Base-by-base conservation (phyloP, 2,797 vertebrate genomes). In the Luscinia luscinia region DNA sequence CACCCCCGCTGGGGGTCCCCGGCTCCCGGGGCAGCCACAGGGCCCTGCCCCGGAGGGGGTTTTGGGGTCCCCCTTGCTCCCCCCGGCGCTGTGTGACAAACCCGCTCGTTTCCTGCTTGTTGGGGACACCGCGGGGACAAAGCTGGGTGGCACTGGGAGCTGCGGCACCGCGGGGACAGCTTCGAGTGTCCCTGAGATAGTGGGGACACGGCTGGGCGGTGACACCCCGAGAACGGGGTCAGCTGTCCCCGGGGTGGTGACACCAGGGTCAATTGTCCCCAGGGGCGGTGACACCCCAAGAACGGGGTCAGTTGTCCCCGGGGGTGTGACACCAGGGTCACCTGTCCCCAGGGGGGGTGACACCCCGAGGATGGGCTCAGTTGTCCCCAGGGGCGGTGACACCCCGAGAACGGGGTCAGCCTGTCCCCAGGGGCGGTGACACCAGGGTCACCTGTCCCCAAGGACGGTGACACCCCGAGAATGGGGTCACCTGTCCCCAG, bases 131-230 rank as follows among this genome's bases (percentile, higher is more conserved):
- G 0, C 0, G 64, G 48, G 30, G 67, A 51, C 22, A 41, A 4
- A 21, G 38, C 0, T 8, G 57, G 45, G 23, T 21, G 84, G 13
- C 63, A 3, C 62, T 0, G n/a, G 20, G 20, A 27, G 10, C 45
- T 15, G 22, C 15, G 62, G 48, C 32, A 10, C n/a, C 10, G 4
- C 7, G 49, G 49, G 78, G 78, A 55, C 12, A 1, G 6, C 2
- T 46, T 16, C 3, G 15, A 55, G 2, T 78, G 58, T 81, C 51
- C 21, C 68, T 4, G 15, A 26, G 43, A 20, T 3, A 5, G 40
- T 2, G 28, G 54, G 30, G 55, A 48, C 8, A 0, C 0, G 5
- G 18, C 1, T 28, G 6, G 45, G 4, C 54, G 55, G 38, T 38
- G 38, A 38, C 38, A 38, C 38, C 34, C 34, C 34, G 34, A 34